Conservation (phyloP, 2,797 vertebrate genomes). For the Sparus aurata region DNA sequence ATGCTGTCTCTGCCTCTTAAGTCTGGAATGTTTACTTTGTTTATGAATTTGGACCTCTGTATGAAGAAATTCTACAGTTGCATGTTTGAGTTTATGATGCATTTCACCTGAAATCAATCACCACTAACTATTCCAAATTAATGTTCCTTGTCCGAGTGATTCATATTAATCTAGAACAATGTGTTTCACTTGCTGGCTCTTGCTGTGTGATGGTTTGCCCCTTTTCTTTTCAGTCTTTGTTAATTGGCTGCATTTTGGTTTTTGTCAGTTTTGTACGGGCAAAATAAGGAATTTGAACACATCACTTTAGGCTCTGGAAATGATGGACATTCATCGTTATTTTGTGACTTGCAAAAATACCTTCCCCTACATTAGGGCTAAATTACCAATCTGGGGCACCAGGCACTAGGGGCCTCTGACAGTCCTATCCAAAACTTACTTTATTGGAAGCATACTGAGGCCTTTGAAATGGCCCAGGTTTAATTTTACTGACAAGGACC, state of each 20-base stretch:
- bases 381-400: background rate
- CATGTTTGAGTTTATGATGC: conserved; percentile 15
- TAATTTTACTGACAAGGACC: background rate
- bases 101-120: conserved; percentile 15
- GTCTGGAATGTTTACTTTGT: conserved; percentile 56
- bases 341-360: background rate
- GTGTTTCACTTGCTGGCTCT: too few relatives aligned
- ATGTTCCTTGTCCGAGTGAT: background rate
- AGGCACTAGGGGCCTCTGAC: background rate
- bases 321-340: background rate
- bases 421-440: background rate
- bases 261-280: background rate
- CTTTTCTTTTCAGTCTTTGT: background rate
- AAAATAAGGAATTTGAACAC: background rate
- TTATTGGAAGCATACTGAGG: background rate
- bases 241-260: background rate
- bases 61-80: conserved; percentile 21
- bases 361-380: background rate
- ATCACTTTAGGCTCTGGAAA: background rate
- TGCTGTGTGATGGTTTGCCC: background rate
- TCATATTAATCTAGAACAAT: background rate
- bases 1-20: conserved; percentile 38
- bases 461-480: background rate
- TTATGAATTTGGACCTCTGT: conserved; percentile 29
- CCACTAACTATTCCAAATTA: background rate